Conservation (phyloP, 2,113 vertebrate species). For the Pomatorhinus ruficollis region DNA sequence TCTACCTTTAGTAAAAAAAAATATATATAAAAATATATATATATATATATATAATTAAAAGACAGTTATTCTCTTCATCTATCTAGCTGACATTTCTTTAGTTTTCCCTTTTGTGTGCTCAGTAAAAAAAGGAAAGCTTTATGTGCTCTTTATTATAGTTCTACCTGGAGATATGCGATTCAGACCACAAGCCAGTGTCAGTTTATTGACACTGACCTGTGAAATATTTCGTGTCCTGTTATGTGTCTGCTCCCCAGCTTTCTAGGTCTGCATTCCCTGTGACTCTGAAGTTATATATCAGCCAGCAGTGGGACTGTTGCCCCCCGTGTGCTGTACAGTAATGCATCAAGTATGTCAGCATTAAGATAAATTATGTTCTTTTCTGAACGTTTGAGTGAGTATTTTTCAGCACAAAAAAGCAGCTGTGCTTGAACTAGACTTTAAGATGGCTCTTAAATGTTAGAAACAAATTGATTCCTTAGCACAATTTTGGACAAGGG, state of each 20-base stretch:
- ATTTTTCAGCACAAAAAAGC: constrained; percentile 31
- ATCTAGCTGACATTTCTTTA: not conserved
- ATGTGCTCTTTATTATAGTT: not conserved
- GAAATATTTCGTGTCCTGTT: constrained; percentile 18
- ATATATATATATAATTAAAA: constrained; percentile 14
- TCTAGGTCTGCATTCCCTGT: constrained; percentile 18
- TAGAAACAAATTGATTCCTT: constrained; percentile 20
- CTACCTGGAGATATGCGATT: not conserved
- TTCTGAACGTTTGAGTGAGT: constrained; percentile 5
- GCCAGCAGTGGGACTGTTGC: constrained; percentile 24
- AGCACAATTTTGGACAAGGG: not conserved
- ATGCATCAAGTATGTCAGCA: constrained; percentile 38
- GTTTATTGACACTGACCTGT: constrained; percentile 31
- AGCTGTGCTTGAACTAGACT: constrained; percentile 23
- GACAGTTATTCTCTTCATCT: not conserved
- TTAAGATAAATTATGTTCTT: constrained; percentile 59
- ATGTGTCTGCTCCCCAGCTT: constrained; percentile 40
- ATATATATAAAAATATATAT: not conserved
- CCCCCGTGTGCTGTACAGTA: not conserved
- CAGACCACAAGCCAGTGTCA: not conserved
- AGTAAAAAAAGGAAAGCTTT: constrained; percentile 2
- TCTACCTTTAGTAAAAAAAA: not conserved
- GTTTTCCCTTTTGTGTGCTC: constrained; percentile 6
- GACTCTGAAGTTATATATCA: constrained; percentile 51
- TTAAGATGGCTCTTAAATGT: not conserved